phyloP scores from a whole-genome alignment of 2,797 vertebrate genomes.

The Pelobates cultripes region DNA sequence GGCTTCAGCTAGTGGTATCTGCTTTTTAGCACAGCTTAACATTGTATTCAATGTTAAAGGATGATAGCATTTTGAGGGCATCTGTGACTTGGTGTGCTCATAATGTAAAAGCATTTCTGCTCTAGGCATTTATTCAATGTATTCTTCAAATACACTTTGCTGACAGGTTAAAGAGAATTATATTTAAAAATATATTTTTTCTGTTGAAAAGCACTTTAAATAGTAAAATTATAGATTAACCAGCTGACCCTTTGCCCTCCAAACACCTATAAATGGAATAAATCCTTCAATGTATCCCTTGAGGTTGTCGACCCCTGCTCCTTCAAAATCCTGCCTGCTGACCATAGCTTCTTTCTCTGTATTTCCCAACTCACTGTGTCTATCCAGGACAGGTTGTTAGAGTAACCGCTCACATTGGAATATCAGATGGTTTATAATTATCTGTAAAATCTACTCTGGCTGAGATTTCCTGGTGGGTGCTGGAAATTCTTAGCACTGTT shows the following conservation, averaged over 20 bases:
- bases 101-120: conserved; percentile 49
- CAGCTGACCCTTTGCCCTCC: conserved; percentile 20
- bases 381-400: conserved; percentile 12
- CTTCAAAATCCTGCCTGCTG: conserved; percentile 38
- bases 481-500: conserved; percentile 8
- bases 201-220: conserved; percentile 55
- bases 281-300: conserved; percentile 42
- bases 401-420: neutral
- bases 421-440: neutral
- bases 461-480: conserved; percentile 19
- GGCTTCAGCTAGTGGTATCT: neutral
- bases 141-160: conserved; percentile 49
- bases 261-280: conserved; percentile 34
- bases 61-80: conserved; percentile 26
- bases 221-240: conserved; percentile 44
- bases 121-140: conserved; percentile 50
- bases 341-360: conserved; percentile 23
- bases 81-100: conserved; percentile 4
- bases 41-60: neutral
- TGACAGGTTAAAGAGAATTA: conserved; percentile 46
- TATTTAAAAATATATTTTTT: conserved; percentile 55
- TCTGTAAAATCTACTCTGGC: conserved; percentile 24
- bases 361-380: conserved; percentile 13
- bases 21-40: neutral
- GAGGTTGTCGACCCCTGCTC: conserved; percentile 35